Conservation (phyloP, 1,140 invertebrate species). For the Orussus abietinus region DNA sequence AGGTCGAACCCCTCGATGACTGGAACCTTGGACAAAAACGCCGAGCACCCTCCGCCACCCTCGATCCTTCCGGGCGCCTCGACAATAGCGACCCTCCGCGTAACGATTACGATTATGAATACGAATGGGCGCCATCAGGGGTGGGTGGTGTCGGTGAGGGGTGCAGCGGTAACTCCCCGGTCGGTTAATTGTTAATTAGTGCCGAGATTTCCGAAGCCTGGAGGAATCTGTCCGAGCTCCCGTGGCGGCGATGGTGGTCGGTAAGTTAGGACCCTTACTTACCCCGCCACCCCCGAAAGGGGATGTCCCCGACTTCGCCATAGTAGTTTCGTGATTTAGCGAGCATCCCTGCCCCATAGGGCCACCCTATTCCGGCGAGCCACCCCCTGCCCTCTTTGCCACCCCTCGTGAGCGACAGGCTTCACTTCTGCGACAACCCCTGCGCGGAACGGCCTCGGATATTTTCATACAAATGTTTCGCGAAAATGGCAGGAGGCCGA, state of each 20-base stretch:
- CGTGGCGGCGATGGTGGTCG: no score
- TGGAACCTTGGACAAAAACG: no score
- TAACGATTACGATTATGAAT: slow-evolving; percentile 28
- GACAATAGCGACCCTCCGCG: slow-evolving; percentile 22
- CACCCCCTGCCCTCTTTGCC: slow-evolving; percentile 16
- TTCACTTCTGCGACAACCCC: slow-evolving; percentile 16
- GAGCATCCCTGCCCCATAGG: slow-evolving; percentile 11
- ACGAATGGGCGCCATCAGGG: neutral
- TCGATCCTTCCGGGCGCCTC: slow-evolving; percentile 5
- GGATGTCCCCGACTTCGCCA: no score
- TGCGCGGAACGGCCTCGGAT: slow-evolving; percentile 21
- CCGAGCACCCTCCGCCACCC: no score
- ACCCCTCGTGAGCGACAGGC: slow-evolving; percentile 14
- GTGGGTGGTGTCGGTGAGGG: no score
- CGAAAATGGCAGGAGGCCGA: slow-evolving; percentile 27
- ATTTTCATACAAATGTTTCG: slow-evolving; percentile 42
- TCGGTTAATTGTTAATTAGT: slow-evolving; percentile 24
- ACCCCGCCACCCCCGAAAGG: no score
- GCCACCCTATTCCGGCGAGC: slow-evolving; percentile 9
- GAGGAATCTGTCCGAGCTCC: slow-evolving; percentile 11
- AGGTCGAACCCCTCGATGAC: no score
- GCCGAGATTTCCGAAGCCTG: slow-evolving; percentile 15
- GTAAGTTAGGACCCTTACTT: no score
- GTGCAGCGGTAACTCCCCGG: slow-evolving; percentile 11
- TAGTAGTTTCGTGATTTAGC: slow-evolving; percentile 46